Base-by-base conservation (phyloP, 2,113 vertebrate species). In the Orientallactaga bullata region DNA sequence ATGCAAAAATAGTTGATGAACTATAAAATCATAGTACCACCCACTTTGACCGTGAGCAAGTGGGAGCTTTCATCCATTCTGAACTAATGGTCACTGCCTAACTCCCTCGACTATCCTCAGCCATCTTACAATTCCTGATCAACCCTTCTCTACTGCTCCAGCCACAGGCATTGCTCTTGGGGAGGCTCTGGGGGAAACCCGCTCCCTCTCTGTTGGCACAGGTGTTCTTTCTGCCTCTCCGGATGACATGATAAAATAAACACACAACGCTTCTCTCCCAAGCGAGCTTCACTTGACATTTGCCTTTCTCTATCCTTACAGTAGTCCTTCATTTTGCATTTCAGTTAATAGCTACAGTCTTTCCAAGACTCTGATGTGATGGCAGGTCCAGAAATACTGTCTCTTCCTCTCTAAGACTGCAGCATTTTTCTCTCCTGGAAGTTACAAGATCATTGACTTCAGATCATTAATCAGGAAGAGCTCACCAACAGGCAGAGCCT, bases 381-480 rank as follows among this genome's bases (percentile, higher is more conserved):
- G 16, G 16, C 30, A 92, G 83, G 23, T 89, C 7, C 47, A 74
- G 39, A 85, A 51, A 47, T 60, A 35, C 15, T 78, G 5, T 63
- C 74, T 72, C 72, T 8, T 10, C 47, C 21, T 78, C 21, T 78
- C 39, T 10, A 85, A 51, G 13, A 39, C 16, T 28, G 17, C 26
- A 21, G 15, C 9, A 72, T 79, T 81, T 93, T 61, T 11, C 42
- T 83, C 60, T 90, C 58, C 80, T 78, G 24, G 55, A 89, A 89
- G 51, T 93, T 77, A 58, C 21, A 72, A 9, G 15, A 83, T 63
- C 32, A 86, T 30, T 74, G 28, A 86, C 79, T 94, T 95, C 65
- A 66, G 61, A 47, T 88, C 72, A 76, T 88, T 85, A 66, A 92
- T 94, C 79, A 84, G 7, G 16, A 55, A 94, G 61, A 89, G 55